These are phyloP conservation scores for Pseudocheirus occidentalis DNA, from an alignment of 2,797 vertebrate genomes.

Conservation along the genomic window DNA sequence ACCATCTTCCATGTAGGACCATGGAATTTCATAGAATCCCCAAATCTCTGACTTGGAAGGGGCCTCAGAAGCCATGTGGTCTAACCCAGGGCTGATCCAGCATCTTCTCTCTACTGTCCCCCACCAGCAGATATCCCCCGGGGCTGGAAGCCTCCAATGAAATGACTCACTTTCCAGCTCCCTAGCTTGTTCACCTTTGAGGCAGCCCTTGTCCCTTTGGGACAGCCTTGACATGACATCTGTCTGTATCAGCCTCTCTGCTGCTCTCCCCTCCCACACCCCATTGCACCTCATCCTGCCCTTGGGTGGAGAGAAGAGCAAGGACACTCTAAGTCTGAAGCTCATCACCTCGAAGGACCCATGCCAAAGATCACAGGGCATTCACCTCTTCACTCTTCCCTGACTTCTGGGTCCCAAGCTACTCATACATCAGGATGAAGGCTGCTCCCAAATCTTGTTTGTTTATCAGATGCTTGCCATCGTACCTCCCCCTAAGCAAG, in stretches of 20 bases:
- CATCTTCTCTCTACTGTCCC: background rate
- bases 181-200: background rate
- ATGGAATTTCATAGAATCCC: background rate
- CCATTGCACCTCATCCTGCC: background rate
- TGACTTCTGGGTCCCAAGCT: background rate
- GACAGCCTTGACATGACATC: background rate
- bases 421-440: background rate
- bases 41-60: background rate
- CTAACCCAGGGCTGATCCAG: background rate
- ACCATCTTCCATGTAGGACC: background rate
- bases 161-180: background rate
- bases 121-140: background rate
- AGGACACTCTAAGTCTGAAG: background rate
- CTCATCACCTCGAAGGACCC: background rate
- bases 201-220: background rate
- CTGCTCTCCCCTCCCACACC: background rate
- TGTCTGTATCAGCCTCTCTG: background rate
- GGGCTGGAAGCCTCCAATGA: background rate
- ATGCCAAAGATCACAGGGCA: background rate
- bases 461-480: background rate
- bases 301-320: accelerated
- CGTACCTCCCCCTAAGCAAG: background rate
- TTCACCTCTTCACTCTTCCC: background rate
- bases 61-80: background rate
- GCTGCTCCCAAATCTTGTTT: background rate